Conservation (phyloP, 2,113 vertebrate species). For the Hassar affinis region DNA sequence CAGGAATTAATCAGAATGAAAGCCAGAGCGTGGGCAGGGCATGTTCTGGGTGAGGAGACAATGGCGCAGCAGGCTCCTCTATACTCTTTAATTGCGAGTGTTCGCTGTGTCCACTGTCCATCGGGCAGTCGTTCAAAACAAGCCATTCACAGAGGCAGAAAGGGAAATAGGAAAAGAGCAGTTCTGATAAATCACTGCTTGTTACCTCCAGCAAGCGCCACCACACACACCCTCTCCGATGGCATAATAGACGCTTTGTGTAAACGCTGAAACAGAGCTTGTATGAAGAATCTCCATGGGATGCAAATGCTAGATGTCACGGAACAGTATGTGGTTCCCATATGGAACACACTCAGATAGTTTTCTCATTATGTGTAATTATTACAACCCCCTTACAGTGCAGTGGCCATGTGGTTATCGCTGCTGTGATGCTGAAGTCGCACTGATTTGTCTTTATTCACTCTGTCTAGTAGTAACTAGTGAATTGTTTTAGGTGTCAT, state of each 20-base stretch:
- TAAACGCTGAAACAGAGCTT: conserved; percentile 41
- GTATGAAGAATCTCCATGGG: conserved; percentile 32
- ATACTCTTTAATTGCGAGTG: conserved; percentile 54
- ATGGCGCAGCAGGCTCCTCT: conserved; percentile 30
- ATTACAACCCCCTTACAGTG: neutral
- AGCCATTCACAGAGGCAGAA: conserved; percentile 43
- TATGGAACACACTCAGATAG: conserved; percentile 30
- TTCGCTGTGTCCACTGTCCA: conserved; percentile 39
- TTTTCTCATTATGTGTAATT: conserved; percentile 41
- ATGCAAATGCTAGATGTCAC: conserved; percentile 31
- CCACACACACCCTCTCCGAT: neutral
- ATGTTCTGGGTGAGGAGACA: conserved; percentile 48
- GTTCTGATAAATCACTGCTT: conserved; percentile 36
- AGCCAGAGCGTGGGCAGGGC: conserved; percentile 39
- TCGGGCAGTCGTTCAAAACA: conserved; percentile 48
- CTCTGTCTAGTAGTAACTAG: neutral
- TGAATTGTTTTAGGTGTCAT: no score
- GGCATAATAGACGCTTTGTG: conserved; percentile 29
- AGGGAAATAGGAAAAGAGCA: conserved; percentile 40
- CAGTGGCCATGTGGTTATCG: conserved; percentile 12
- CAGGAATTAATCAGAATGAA: conserved; percentile 57
- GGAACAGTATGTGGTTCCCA: conserved; percentile 28
- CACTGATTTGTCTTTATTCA: neutral
- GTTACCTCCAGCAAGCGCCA: conserved; percentile 39
- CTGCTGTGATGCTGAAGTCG: neutral